Conservation (phyloP, 2,113 vertebrate species). For the Pelmatolapia mariae region DNA sequence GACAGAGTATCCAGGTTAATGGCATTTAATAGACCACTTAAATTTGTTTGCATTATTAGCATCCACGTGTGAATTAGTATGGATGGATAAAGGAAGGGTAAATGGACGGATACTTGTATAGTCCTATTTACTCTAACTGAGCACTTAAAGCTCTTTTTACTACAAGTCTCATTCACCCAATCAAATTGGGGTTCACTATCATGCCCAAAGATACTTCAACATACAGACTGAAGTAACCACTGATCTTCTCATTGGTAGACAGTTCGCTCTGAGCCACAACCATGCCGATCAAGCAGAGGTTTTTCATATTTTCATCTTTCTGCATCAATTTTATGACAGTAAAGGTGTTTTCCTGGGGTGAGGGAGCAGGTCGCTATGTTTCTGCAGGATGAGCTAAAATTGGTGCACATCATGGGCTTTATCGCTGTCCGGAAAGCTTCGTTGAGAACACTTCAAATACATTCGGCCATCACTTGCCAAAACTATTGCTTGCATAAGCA, state of each 20-base stretch:
- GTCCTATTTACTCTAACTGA: neutral
- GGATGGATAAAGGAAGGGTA: neutral
- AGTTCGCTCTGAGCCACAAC: neutral
- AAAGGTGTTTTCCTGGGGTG: neutral
- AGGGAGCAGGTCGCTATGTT: neutral
- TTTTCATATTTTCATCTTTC: neutral
- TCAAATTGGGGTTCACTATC: neutral
- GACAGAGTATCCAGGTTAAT: neutral
- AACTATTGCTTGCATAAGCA: neutral
- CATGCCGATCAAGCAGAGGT: neutral
- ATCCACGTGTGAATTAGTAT: neutral
- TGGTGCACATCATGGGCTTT: neutral
- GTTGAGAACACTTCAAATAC: constrained; percentile 9
- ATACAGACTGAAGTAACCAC: rapidly evolving
- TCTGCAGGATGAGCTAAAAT: neutral
- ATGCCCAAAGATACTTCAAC: rapidly evolving
- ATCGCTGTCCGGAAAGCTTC: neutral
- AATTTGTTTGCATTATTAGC: neutral
- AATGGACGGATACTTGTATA: neutral
- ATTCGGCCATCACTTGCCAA: neutral
- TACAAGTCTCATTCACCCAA: neutral
- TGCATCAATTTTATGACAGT: neutral
- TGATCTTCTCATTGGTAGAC: neutral
- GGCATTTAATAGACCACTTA: neutral
- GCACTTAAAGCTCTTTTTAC: neutral